Conservation (phyloP, 2,888 invertebrate species). For the Andrena bucephala region DNA sequence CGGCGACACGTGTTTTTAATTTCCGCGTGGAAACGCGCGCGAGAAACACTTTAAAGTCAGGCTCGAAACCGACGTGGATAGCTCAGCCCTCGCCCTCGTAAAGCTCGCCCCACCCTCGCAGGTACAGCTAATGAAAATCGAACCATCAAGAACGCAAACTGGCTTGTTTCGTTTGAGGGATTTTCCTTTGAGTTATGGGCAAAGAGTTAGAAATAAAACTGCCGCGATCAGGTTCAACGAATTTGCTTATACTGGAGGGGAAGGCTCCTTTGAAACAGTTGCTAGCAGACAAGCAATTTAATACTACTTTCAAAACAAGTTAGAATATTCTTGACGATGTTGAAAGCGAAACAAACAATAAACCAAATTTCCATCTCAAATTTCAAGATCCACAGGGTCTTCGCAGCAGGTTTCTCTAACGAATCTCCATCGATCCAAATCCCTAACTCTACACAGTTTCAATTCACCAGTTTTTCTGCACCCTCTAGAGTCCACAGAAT, state of each 20-base stretch:
- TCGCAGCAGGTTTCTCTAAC: too few relatives aligned
- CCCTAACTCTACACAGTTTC: too few relatives aligned
- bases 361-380: too few relatives aligned
- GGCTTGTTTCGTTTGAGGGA: constrained; percentile 25
- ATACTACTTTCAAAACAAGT: too few relatives aligned
- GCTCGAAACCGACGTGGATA: constrained; percentile 30
- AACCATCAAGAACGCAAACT: constrained; percentile 46
- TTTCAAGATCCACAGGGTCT: too few relatives aligned
- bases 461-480: too few relatives aligned
- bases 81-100: not conserved
- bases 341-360: too few relatives aligned
- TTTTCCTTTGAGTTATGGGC: constrained; percentile 32
- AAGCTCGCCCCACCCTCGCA: constrained; percentile 18
- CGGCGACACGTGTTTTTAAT: constrained; percentile 55
- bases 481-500: too few relatives aligned
- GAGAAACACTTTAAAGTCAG: constrained; percentile 26
- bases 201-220: constrained; percentile 24
- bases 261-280: not conserved
- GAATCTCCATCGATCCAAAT: too few relatives aligned
- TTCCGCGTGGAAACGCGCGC: constrained; percentile 44
- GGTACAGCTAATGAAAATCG: constrained; percentile 54
- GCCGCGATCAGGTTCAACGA: not conserved
- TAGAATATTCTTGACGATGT: too few relatives aligned
- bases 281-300: too few relatives aligned
- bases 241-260: constrained; percentile 1